phyloP scores from a whole-genome alignment of 2,797 vertebrate genomes.

The Triplophysa yarkandensis region DNA sequence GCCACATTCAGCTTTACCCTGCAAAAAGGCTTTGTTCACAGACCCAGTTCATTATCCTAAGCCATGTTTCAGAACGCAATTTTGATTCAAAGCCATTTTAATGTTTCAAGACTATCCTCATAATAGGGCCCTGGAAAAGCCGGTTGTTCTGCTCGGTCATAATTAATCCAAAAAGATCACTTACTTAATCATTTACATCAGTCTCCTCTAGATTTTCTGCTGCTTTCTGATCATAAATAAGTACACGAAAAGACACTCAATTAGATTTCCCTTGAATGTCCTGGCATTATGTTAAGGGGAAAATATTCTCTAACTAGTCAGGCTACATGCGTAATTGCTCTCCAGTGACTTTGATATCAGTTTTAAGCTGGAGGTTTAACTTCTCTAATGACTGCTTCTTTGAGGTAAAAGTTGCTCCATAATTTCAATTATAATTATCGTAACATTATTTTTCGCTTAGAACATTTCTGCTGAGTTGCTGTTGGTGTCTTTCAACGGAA shows the following conservation, averaged over 20 bases:
- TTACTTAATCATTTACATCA: slow-evolving; percentile 73
- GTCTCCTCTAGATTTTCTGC: slow-evolving; percentile 75
- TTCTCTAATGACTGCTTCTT: slow-evolving; percentile 75
- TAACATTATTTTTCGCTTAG: slow-evolving; percentile 39
- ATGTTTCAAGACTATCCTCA: slow-evolving; percentile 66
- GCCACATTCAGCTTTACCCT: slow-evolving; percentile 32
- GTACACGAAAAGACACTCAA: slow-evolving; percentile 79
- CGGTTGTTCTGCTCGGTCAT: slow-evolving; percentile 68
- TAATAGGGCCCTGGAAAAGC: slow-evolving; percentile 61
- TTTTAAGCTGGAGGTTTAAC: slow-evolving; percentile 76
- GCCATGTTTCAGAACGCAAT: slow-evolving; percentile 54
- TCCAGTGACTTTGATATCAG: slow-evolving; percentile 79
- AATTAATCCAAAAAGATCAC: slow-evolving; percentile 74
- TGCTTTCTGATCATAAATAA: slow-evolving; percentile 83
- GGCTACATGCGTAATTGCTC: slow-evolving; percentile 80
- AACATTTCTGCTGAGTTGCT: slow-evolving; percentile 23
- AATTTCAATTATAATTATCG: slow-evolving; percentile 55
- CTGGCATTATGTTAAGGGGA: slow-evolving; percentile 65
- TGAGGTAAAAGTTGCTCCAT: slow-evolving; percentile 42
- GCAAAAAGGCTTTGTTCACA: slow-evolving; percentile 60
- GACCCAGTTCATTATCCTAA: slow-evolving; percentile 61
- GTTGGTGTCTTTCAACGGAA: slow-evolving; percentile 32
- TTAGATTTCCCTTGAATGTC: slow-evolving; percentile 80
- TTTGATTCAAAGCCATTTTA: slow-evolving; percentile 71
- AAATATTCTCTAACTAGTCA: slow-evolving; percentile 76